These are phyloP conservation scores for Bugulina stolonifera DNA, from an alignment of 2,888 invertebrate genomes.

Conservation along the genomic window DNA sequence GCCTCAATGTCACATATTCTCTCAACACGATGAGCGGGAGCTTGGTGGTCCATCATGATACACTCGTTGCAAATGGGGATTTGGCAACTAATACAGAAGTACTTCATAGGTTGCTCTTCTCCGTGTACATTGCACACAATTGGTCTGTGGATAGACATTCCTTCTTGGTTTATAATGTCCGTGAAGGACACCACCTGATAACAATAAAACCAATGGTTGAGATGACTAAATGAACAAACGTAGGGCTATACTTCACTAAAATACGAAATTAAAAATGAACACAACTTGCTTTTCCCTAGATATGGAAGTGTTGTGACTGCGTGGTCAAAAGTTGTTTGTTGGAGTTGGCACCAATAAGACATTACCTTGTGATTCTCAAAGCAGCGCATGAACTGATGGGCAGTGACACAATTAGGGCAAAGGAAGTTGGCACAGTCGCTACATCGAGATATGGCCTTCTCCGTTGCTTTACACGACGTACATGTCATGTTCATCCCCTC, in stretches of 20 bases:
- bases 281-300: no score
- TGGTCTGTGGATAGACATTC: constrained; percentile 79
- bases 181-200: constrained; percentile 81
- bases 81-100: constrained; percentile 78
- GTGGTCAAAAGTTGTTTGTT: no score
- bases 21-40: constrained; percentile 75
- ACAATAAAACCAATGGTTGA: no score
- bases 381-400: constrained; percentile 98
- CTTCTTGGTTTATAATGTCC: constrained; percentile 67
- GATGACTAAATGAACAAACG: no score
- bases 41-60: constrained; percentile 73
- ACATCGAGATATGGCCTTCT: constrained; percentile 87
- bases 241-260: no score
- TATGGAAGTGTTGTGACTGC: no score
- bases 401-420: constrained; percentile 95
- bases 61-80: constrained; percentile 82
- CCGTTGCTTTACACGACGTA: constrained; percentile 91
- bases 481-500: constrained; percentile 67
- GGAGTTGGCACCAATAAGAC: no score
- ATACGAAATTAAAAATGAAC: no score
- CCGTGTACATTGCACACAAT: constrained; percentile 76
- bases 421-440: constrained; percentile 93
- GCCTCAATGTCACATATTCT: constrained; percentile 47
- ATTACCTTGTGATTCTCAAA: constrained; percentile 75
- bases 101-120: constrained; percentile 71